Percentiles rank a stretch among this genome's conserved stretches.
These are phyloP conservation scores for Eucidaris tribuloides DNA, from an alignment of 35 echinoderm and acorn worm species.

Conservation along the genomic window DNA sequence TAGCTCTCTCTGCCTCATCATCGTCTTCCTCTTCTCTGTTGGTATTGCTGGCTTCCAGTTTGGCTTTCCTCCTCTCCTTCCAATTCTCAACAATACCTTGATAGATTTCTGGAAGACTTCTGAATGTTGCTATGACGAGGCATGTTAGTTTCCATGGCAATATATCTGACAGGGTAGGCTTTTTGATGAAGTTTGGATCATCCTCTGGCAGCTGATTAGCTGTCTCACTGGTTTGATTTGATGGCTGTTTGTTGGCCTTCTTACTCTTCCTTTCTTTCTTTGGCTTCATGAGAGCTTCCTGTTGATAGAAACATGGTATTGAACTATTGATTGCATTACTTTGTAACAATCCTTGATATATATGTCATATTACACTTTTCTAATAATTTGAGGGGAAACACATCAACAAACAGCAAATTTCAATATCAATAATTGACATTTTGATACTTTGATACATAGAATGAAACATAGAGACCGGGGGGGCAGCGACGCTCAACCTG, in stretches of 20 bases:
- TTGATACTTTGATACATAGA: no score
- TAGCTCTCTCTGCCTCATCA: conserved; percentile 27
- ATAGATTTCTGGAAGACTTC: not conserved
- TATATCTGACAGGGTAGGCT: conserved; percentile 57
- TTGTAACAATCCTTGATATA: no score
- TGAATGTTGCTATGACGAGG: not conserved
- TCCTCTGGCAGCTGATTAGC: not conserved
- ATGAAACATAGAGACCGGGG: no score
- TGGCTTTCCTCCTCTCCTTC: conserved; percentile 38
- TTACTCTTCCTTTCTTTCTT: conserved; percentile 63
- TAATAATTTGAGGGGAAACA: no score
- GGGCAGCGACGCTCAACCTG: no score
- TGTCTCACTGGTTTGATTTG: not conserved
- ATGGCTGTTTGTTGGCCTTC: conserved; percentile 42
- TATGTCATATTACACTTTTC: no score
- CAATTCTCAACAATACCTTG: not conserved
- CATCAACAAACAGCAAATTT: no score
- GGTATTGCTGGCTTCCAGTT: no score
- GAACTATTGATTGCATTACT: no score
- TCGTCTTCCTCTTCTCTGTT: conserved; percentile 43
- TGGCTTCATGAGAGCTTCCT: conserved; percentile 81
- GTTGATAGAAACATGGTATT: conserved; percentile 14
- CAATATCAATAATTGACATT: no score
- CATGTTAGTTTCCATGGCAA: conserved; percentile 68
- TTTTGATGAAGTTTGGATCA: conserved; percentile 50